phyloP scores from a whole-genome alignment of 2,113 vertebrate species.

The Percopsis transmontana region DNA sequence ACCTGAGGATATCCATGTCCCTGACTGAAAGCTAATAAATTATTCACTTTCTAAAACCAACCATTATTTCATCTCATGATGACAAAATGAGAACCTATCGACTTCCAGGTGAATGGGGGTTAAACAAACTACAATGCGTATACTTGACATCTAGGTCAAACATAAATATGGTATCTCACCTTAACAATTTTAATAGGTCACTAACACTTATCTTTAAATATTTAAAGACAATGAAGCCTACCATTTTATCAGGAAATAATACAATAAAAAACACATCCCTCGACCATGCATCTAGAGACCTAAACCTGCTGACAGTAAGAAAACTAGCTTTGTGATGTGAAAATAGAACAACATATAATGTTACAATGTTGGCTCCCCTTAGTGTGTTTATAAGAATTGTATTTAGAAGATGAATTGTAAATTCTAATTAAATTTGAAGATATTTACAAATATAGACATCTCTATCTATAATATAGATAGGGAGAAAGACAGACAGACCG shows the following conservation, averaged over 20 bases:
- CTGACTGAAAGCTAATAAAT: not conserved
- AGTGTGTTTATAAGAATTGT: too few relatives aligned
- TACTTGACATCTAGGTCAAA: not conserved
- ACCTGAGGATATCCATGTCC: not conserved
- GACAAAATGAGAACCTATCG: not conserved
- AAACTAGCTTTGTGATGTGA: not conserved
- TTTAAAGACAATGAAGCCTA: too few relatives aligned
- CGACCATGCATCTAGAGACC: not conserved
- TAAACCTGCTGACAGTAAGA: not conserved
- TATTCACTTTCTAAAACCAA: not conserved
- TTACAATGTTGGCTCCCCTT: too few relatives aligned
- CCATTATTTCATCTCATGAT: not conserved
- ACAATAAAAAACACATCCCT: not conserved
- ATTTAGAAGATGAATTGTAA: too few relatives aligned
- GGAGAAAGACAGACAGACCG: not conserved
- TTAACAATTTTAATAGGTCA: not conserved
- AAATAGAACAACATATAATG: too few relatives aligned
- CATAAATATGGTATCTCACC: constrained; percentile 5
- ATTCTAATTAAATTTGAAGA: too few relatives aligned
- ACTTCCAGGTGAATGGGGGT: not conserved
- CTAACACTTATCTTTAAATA: too few relatives aligned
- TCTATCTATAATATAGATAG: too few relatives aligned
- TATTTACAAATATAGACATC: too few relatives aligned
- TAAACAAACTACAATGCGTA: not conserved
- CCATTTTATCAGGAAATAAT: not conserved